Evolutionary conservation across 2,888 invertebrate species (phyloP).

Genomic region (Strigamia transsilvanica): DNA sequence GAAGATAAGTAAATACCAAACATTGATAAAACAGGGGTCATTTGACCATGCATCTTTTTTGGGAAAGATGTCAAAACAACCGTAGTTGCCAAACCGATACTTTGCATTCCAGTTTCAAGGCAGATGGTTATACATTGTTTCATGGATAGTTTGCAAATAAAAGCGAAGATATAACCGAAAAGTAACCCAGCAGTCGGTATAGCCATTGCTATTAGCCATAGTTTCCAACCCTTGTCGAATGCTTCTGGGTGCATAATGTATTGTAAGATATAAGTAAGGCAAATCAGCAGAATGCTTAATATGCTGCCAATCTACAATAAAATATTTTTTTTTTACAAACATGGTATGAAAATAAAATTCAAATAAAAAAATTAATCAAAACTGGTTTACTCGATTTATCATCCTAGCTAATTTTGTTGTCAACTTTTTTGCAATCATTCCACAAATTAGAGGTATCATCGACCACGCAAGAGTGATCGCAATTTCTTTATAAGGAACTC

Average conservation of each 20-base stretch:
- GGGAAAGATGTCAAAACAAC: slow-evolving; percentile 28
- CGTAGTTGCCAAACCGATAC: not conserved
- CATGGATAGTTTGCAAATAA: not conserved
- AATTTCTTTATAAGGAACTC: slow-evolving; percentile 22
- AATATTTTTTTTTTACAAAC: not conserved
- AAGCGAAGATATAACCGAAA: not conserved
- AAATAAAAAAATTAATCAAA: not conserved
- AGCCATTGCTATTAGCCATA: slow-evolving; percentile 1
- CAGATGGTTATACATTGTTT: slow-evolving; percentile 12
- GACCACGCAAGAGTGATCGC: slow-evolving; percentile 4
- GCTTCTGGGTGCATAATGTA: slow-evolving; percentile 16
- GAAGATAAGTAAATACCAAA: not conserved
- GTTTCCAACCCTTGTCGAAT: not conserved
- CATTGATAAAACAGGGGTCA: slow-evolving; percentile 2
- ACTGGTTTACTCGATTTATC: not conserved
- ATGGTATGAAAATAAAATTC: not conserved
- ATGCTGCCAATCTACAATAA: not conserved
- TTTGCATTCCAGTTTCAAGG: slow-evolving; percentile 36
- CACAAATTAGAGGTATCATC: not conserved
- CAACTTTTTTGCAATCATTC: not conserved
- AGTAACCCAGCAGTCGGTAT: not conserved
- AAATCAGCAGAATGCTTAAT: not conserved
- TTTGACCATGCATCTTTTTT: not conserved
- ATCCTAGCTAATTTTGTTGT: not conserved
- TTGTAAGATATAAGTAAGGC: not conserved